A percentile compares a stretch with the other conserved stretches of the same genome.
phyloP scores from a whole-genome alignment of 2,113 vertebrate genomes.

The Pterocles orientalis region DNA sequence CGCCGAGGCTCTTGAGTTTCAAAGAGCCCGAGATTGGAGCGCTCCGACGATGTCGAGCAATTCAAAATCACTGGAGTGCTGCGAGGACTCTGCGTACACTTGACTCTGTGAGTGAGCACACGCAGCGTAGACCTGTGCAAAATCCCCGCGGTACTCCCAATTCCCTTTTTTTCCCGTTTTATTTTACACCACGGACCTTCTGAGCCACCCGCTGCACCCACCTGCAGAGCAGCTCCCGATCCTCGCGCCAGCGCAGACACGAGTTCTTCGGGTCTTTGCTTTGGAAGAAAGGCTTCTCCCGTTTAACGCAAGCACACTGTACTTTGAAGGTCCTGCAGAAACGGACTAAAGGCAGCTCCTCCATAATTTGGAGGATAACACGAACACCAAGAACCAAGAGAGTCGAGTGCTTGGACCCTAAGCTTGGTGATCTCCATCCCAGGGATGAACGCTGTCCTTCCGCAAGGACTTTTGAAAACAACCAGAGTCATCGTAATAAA shows the following conservation, averaged over 20 bases:
- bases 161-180: background rate
- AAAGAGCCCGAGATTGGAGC: slow-evolving; percentile 23
- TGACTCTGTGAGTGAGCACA: background rate
- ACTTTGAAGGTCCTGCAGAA: background rate
- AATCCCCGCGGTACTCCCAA: background rate
- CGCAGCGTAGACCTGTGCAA: background rate
- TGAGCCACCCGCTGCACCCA: background rate
- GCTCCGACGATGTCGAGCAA: slow-evolving; percentile 43
- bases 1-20: background rate
- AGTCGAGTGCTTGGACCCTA: background rate
- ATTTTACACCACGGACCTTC: background rate
- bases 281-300: background rate
- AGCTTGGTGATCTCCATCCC: background rate
- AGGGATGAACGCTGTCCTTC: background rate
- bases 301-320: background rate
- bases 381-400: background rate
- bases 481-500: background rate
- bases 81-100: slow-evolving; percentile 5
- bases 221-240: background rate
- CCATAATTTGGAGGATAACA: background rate
- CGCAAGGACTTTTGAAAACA: background rate
- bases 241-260: accelerated
- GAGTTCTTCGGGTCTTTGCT: background rate
- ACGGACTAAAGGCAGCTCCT: background rate
- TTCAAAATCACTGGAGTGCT: slow-evolving; percentile 58